Percentiles rank a stretch among this genome's conserved stretches.
Conservation (phyloP, 37 sponge, comb jelly and placozoan species). For the Spongilla lacustris region DNA sequence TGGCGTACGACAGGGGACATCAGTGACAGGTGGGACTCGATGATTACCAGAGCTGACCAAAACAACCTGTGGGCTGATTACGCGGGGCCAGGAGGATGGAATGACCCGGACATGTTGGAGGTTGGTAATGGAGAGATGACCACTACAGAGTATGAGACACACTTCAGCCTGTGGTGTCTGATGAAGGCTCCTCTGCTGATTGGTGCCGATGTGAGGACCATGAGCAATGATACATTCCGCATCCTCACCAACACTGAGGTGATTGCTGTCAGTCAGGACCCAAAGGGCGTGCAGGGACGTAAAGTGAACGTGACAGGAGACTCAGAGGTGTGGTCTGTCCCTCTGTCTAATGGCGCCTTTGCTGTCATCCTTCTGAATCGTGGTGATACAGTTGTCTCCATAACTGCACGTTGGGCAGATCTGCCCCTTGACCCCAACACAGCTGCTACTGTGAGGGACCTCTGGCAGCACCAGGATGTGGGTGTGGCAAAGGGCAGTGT, state of each 20-base stretch:
- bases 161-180: conserved; percentile 90
- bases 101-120: conserved; percentile 91
- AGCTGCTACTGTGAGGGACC: conserved; percentile 53
- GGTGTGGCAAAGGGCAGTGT: conserved; percentile 48
- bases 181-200: conserved; percentile 88
- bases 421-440: conserved; percentile 21
- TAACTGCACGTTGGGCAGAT: conserved; percentile 55
- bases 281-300: conserved; percentile 73
- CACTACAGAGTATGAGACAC: conserved; percentile 64
- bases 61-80: conserved; percentile 65
- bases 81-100: conserved; percentile 87
- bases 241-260: conserved; percentile 87
- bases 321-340: conserved; percentile 79
- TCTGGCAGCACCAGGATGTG: conserved; percentile 71
- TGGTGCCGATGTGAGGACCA: conserved; percentile 73
- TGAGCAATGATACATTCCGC: conserved; percentile 59
- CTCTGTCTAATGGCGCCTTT: conserved; percentile 36
- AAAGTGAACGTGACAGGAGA: conserved; percentile 20
- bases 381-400: conserved; percentile 2
- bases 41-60: conserved; percentile 47
- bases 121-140: conserved; percentile 84
- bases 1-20: conserved; percentile 91
- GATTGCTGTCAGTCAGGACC: conserved; percentile 89
- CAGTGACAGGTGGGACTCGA: conserved; percentile 63
- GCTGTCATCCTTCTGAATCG: conserved; percentile 75